Evolutionary conservation across 1,140 invertebrate species (phyloP).

Genomic region (Macrosteles quadrilineatus): DNA sequence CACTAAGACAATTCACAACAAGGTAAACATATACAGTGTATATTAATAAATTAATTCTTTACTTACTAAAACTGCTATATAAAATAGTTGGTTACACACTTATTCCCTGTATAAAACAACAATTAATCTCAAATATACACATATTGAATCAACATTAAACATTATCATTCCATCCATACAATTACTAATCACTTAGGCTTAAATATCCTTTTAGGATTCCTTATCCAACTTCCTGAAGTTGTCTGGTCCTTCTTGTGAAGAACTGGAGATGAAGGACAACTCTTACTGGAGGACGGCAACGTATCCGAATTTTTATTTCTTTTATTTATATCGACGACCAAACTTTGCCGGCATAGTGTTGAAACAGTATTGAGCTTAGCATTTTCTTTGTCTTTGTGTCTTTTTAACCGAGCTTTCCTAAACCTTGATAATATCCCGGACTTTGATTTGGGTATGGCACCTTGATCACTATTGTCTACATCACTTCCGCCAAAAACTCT

Average conservation of each 20-base stretch:
- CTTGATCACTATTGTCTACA: neutral
- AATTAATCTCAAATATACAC: neutral
- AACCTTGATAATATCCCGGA: constrained; percentile 62
- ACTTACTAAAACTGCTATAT: neutral
- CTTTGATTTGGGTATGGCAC: constrained; percentile 39
- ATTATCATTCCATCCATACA: neutral
- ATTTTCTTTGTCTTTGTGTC: constrained; percentile 49
- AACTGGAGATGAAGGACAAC: constrained; percentile 45
- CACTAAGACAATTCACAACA: no score
- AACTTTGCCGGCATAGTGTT: constrained; percentile 64
- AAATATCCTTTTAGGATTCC: constrained; percentile 23
- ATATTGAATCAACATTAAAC: neutral
- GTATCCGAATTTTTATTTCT: constrained; percentile 27
- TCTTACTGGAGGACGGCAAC: constrained; percentile 39
- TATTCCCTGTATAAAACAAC: neutral
- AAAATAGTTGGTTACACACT: neutral
- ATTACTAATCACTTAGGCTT: constrained; percentile 1
- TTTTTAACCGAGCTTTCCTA: constrained; percentile 55
- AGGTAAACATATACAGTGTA: no score
- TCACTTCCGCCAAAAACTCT: neutral
- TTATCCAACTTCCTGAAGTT: constrained; percentile 14
- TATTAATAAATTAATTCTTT: no score
- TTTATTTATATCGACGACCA: constrained; percentile 58
- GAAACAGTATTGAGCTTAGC: constrained; percentile 59
- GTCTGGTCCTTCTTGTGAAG: constrained; percentile 35